Percentiles rank a stretch among this genome's conserved stretches.
Evolutionary conservation across 2,888 invertebrate genomes (phyloP).

Genomic region (Drosophila macrospina): DNA sequence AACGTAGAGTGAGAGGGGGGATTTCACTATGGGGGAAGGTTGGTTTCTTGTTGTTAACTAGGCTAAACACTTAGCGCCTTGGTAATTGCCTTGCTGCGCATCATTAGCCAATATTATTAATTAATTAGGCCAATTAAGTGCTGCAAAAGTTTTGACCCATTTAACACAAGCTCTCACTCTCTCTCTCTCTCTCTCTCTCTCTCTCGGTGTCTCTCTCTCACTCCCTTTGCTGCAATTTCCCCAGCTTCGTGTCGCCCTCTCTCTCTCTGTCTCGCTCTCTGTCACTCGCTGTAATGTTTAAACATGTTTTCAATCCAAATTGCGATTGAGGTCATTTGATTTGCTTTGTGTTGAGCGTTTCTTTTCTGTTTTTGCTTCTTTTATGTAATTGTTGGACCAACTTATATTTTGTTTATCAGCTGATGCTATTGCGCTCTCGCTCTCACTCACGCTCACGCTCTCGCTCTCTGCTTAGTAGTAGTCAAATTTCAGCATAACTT

Average conservation of each 20-base stretch:
- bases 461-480: background rate
- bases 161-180: conserved; percentile 18
- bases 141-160: conserved; percentile 40
- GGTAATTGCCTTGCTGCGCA: conserved; percentile 38
- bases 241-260: conserved; percentile 3
- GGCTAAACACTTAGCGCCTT: conserved; percentile 30
- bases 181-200: background rate
- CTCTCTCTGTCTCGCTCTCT: background rate
- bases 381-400: conserved; percentile 62
- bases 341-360: conserved; percentile 52
- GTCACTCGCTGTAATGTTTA: conserved; percentile 46
- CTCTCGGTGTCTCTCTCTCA: conserved; percentile 9
- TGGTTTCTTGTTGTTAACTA: background rate
- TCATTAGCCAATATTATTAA: conserved; percentile 34
- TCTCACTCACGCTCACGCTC: background rate
- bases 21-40: background rate
- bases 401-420: conserved; percentile 32
- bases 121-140: conserved; percentile 35
- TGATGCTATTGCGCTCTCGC: conserved; percentile 24
- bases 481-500: conserved; percentile 47
- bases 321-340: conserved; percentile 78
- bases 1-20: no score
- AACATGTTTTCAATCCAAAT: conserved; percentile 70
- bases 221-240: background rate
- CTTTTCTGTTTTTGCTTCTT: conserved; percentile 40